Percentiles rank a stretch among this genome's conserved stretches.
These are phyloP conservation scores for Pygocentrus nattereri DNA, from an alignment of 2,797 vertebrate genomes.

Conservation along the genomic window DNA sequence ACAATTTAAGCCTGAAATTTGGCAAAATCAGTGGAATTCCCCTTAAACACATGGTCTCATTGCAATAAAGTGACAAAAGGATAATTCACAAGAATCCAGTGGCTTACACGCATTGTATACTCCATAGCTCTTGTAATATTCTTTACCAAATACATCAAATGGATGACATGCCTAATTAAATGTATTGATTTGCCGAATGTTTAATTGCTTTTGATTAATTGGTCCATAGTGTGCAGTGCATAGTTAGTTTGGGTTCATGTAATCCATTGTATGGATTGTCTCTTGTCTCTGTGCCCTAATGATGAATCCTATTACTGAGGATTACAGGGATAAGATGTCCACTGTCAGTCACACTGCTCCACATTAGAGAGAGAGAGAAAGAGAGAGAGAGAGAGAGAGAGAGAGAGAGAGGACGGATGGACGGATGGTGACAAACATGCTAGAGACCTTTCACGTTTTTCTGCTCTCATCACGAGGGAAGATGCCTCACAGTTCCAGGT, in stretches of 20 bases:
- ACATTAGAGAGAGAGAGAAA: slow-evolving; percentile 20
- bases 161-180: neutral
- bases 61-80: neutral
- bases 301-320: slow-evolving; percentile 81
- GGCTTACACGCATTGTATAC: neutral
- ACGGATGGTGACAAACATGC: neutral
- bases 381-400: slow-evolving; percentile 8
- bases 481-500: slow-evolving; percentile 18
- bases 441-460: neutral
- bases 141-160: neutral
- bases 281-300: slow-evolving; percentile 39
- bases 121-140: neutral
- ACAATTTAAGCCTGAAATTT: too few relatives aligned
- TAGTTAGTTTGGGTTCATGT: slow-evolving; percentile 10
- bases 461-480: neutral
- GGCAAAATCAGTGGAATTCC: too few relatives aligned
- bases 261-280: slow-evolving; percentile 28
- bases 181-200: neutral
- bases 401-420: slow-evolving; percentile 12
- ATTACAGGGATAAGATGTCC: slow-evolving; percentile 78
- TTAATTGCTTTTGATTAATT: slow-evolving; percentile 12
- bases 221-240: neutral
- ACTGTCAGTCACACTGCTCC: slow-evolving; percentile 41
- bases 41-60: neutral
- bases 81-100: neutral